These are phyloP conservation scores for Fregata magnificens DNA, from an alignment of 2,113 vertebrate genomes.

Conservation along the genomic window DNA sequence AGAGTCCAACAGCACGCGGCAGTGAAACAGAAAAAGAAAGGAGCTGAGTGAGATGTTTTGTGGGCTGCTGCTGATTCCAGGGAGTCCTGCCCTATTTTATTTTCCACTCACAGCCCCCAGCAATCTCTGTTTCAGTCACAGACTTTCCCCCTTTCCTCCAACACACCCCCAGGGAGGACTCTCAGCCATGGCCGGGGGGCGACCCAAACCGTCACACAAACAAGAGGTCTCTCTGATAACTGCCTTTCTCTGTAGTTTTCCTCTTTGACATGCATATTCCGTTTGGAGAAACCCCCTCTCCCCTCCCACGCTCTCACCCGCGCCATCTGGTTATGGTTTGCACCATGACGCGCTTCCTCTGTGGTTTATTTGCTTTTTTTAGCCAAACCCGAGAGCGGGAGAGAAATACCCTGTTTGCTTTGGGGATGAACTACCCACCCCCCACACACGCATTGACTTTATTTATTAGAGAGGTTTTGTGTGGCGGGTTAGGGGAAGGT, in stretches of 20 bases:
- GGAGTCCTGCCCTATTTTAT: not conserved
- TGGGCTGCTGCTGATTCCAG: not conserved
- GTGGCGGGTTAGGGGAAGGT: not conserved
- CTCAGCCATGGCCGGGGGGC: not conserved
- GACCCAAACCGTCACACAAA: not conserved
- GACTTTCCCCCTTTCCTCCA: not conserved
- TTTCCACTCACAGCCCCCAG: not conserved
- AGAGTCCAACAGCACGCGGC: not conserved
- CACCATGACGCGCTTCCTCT: constrained; percentile 84
- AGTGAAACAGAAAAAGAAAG: not conserved
- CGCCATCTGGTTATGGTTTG: constrained; percentile 84
- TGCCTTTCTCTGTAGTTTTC: not conserved
- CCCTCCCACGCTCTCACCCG: constrained; percentile 50
- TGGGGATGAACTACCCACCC: not conserved
- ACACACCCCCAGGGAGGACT: not conserved
- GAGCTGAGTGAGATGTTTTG: not conserved
- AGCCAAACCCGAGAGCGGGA: not conserved
- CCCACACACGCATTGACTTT: not conserved
- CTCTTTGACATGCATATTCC: constrained; percentile 77
- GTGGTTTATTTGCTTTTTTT: constrained; percentile 45
- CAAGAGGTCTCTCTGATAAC: not conserved
- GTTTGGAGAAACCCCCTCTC: constrained; percentile 77
- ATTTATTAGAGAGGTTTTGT: not conserved
- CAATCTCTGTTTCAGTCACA: constrained; percentile 42
- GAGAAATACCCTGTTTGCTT: constrained; percentile 28